phyloP scores from a whole-genome alignment of 2,113 vertebrate genomes.

The Poecile atricapillus region DNA sequence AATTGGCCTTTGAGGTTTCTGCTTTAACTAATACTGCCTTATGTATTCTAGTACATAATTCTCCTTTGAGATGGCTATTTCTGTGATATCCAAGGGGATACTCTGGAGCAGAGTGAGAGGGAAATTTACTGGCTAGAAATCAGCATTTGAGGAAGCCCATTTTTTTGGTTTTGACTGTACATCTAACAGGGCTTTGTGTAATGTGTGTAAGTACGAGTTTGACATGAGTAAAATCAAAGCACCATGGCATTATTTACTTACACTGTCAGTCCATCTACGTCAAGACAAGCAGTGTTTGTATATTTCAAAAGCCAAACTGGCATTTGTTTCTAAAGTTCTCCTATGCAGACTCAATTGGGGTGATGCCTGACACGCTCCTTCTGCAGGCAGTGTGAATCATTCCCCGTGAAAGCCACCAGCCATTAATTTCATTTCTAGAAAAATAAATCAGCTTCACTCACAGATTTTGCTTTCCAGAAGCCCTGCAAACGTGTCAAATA shows the following conservation, averaged over 20 bases:
- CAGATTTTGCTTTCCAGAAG: slow-evolving; percentile 57
- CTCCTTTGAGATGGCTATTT: not conserved
- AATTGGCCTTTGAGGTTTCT: not conserved
- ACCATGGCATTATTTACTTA: slow-evolving; percentile 23
- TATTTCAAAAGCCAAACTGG: slow-evolving; percentile 9
- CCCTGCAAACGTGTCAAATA: slow-evolving; percentile 63
- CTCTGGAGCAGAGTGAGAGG: not conserved
- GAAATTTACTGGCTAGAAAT: not conserved
- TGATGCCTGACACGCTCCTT: slow-evolving; percentile 7
- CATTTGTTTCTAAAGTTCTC: slow-evolving; percentile 27
- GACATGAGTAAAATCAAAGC: not conserved
- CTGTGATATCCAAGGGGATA: not conserved
- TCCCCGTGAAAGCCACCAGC: slow-evolving; percentile 38
- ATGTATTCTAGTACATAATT: not conserved
- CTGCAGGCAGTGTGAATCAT: slow-evolving; percentile 27
- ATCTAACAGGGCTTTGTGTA: not conserved
- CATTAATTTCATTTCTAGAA: slow-evolving; percentile 70
- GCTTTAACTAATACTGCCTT: not conserved
- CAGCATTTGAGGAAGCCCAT: not conserved
- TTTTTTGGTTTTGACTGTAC: not conserved
- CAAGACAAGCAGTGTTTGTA: not conserved
- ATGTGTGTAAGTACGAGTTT: not conserved
- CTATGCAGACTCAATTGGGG: not conserved
- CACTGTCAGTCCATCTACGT: not conserved
- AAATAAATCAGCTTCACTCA: slow-evolving; percentile 64